Conservation (phyloP, 2,113 vertebrate species). For the Hemiscyllium ocellatum region DNA sequence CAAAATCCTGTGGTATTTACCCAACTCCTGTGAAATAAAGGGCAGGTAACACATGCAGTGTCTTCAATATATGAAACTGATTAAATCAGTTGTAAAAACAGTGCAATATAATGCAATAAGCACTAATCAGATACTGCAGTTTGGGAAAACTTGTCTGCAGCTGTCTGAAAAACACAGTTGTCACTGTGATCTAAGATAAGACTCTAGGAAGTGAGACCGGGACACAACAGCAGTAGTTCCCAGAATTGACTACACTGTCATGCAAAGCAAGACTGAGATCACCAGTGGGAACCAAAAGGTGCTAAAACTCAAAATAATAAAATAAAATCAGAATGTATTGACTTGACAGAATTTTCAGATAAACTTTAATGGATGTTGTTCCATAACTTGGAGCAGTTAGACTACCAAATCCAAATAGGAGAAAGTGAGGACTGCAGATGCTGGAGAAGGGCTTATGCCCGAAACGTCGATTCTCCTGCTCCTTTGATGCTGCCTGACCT, state of each 20-base stretch:
- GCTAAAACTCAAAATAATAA: not conserved
- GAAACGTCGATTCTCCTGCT: too few species aligned
- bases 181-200: not conserved
- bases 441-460: too few species aligned
- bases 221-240: not conserved
- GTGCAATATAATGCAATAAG: not conserved
- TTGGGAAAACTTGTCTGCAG: not conserved
- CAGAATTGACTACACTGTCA: not conserved
- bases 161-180: not conserved
- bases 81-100: not conserved
- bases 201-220: not conserved
- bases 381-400: not conserved
- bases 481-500: too few species aligned
- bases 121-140: not conserved
- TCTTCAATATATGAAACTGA: not conserved
- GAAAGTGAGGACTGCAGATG: too few species aligned
- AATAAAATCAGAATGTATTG: not conserved
- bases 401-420: not conserved
- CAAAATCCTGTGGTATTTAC: not conserved
- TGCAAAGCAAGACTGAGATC: not conserved
- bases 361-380: not conserved
- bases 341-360: not conserved
- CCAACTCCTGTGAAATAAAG: not conserved
- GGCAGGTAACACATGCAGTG: not conserved
- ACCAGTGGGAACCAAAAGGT: too few species aligned